Evolutionary conservation across 2,888 invertebrate genomes (phyloP).

Genomic region (Aphodius granarius): DNA sequence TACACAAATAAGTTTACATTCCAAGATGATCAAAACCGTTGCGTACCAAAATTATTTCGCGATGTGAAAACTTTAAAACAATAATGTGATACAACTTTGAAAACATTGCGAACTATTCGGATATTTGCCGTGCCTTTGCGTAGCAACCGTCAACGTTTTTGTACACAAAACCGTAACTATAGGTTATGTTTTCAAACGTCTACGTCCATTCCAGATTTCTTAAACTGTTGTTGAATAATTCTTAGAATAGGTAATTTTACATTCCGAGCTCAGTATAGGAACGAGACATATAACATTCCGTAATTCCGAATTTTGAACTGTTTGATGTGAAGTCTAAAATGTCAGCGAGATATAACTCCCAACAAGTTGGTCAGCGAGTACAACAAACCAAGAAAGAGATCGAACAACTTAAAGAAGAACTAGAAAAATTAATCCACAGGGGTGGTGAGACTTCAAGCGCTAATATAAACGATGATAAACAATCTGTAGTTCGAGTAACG

Average conservation of each 20-base stretch:
- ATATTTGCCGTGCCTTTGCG: background rate
- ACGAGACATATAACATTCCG: background rate
- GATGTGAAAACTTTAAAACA: background rate
- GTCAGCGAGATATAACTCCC: slow-evolving; percentile 25
- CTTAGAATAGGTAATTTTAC: background rate
- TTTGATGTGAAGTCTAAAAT: slow-evolving; percentile 20
- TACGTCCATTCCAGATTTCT: background rate
- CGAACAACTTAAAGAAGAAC: slow-evolving; percentile 46
- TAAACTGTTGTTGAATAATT: background rate
- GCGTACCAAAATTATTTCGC: background rate
- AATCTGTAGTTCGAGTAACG: background rate
- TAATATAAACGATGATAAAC: slow-evolving; percentile 15
- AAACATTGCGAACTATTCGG: background rate
- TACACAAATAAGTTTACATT: background rate
- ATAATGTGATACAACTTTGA: background rate
- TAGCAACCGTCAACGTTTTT: background rate
- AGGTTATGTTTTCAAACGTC: background rate
- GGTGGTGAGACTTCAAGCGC: slow-evolving; percentile 34
- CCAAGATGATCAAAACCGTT: background rate
- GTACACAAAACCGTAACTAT: background rate
- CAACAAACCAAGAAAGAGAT: slow-evolving; percentile 47
- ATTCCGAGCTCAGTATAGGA: background rate
- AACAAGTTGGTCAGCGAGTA: slow-evolving; percentile 34
- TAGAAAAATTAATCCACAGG: slow-evolving; percentile 45
- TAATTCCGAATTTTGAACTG: background rate